Evolutionary conservation across 2,888 invertebrate genomes (phyloP).

Genomic region (Thera obeliscata): DNA sequence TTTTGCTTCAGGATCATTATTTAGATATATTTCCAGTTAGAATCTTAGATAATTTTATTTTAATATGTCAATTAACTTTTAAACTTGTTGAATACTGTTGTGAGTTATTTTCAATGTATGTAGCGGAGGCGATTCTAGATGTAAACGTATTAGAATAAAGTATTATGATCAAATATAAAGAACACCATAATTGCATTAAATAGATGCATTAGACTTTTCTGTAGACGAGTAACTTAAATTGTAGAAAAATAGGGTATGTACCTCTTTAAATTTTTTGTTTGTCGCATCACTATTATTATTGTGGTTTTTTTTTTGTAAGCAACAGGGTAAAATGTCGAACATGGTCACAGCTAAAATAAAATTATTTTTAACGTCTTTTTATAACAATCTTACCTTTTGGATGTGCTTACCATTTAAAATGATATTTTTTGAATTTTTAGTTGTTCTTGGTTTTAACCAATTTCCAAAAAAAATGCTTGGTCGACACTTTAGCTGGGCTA

Average conservation of each 20-base stretch:
- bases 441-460: constrained; percentile 55
- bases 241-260: not conserved
- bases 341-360: constrained; percentile 31
- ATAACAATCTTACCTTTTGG: constrained; percentile 60
- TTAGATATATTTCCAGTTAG: not conserved
- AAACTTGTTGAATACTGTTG: not conserved
- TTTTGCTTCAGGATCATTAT: not conserved
- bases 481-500: constrained; percentile 1
- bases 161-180: not conserved
- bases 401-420: constrained; percentile 60
- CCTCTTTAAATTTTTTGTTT: not conserved
- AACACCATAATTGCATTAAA: constrained; percentile 6
- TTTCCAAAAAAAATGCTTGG: constrained; percentile 35
- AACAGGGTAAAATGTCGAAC: constrained; percentile 57
- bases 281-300: not conserved
- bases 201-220: not conserved
- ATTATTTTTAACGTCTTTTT: constrained; percentile 50
- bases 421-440: constrained; percentile 67
- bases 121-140: not conserved
- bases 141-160: not conserved
- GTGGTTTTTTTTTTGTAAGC: constrained; percentile 34
- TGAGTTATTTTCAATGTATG: constrained; percentile 3
- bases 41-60: constrained; percentile 14
- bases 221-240: not conserved
- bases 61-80: constrained; percentile 19